Evolutionary conservation across 2,888 invertebrate species (phyloP), one percentile per base, ranked within the genome.

Genomic region (Blastobasis adustella): DNA sequence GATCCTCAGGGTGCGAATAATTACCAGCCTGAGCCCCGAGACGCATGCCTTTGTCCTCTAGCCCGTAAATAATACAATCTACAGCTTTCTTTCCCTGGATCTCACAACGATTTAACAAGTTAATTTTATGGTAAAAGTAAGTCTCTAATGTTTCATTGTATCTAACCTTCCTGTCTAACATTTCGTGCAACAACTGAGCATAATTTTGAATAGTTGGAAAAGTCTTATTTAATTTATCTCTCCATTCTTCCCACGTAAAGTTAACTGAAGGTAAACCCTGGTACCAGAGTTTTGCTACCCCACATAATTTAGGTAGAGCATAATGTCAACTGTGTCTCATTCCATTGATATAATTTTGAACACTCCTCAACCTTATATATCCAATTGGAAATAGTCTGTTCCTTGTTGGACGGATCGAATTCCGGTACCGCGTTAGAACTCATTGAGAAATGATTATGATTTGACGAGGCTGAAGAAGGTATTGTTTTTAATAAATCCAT

Each of bases 71-170:
- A 10, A 64, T 37, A 49, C 61, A 62, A 50, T 61, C 61, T 10
- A 64, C 62, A 6, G 60, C 60, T 37, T 52, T 51, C 51, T 57
- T 55, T 40, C 56, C 59, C 5, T 45, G 39, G 9, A 61, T 57
- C 6, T 57, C 54, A 50, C 60, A 62, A 7, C 59, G 47, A 52
- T 61, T 61, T n/a, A 60, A 45, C 37, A 63, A 53, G 44, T 59
- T 61, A 37, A 61, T 54, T 49, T 64, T 62, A 5, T 54, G 52
- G 42, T 57, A 59, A 45, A 55, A 60, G 50, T 60, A 62, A 8
- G 42, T 49, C 48, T 60, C 58, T 46, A 60, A 45, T 6, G 60
- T 55, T 23, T 61, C 58, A 23, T 37, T 46, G n/a, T 46, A 10
- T n/a, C 39, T 46, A 6, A 46, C 46, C 38, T 46, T 46, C 38